A percentile compares a stretch with the other conserved stretches of the same genome.
Evolutionary conservation across 2,797 vertebrate species (phyloP).

Genomic region (Anomalospiza imberbis): DNA sequence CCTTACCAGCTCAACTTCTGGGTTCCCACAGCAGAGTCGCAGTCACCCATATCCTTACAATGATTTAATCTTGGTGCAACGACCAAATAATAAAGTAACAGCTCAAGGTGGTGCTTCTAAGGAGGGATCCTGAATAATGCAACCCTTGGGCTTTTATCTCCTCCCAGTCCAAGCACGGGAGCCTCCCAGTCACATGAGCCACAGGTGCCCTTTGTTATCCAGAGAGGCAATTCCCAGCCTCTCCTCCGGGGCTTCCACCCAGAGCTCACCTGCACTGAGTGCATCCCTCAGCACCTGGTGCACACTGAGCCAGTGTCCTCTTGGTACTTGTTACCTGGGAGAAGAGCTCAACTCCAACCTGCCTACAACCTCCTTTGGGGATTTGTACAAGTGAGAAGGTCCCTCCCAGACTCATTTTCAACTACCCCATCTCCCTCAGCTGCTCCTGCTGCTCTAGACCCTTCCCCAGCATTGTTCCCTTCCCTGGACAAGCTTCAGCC

Average conservation of each 20-base stretch:
- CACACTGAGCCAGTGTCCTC: rapidly evolving
- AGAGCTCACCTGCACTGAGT: neutral
- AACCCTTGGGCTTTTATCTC: neutral
- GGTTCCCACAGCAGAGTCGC: neutral
- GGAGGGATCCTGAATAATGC: rapidly evolving
- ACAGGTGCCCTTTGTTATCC: neutral
- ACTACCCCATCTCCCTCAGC: neutral
- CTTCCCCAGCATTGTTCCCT: neutral
- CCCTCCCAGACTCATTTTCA: rapidly evolving
- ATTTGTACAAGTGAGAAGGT: too few relatives aligned
- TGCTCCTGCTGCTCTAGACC: neutral
- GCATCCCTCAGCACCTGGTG: neutral
- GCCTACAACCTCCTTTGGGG: neutral
- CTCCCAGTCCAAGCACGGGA: neutral
- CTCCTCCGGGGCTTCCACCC: neutral
- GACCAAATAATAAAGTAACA: neutral
- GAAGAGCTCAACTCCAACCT: too few relatives aligned
- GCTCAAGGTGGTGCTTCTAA: too few relatives aligned
- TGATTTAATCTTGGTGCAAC: neutral
- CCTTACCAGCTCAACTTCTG: neutral
- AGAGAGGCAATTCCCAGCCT: neutral
- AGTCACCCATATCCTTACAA: neutral
- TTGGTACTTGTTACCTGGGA: rapidly evolving
- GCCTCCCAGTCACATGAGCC: rapidly evolving
- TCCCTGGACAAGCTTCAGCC: neutral